Evolutionary conservation across 1,140 invertebrate species (phyloP).

Genomic region (Euura saliciscinereae): DNA sequence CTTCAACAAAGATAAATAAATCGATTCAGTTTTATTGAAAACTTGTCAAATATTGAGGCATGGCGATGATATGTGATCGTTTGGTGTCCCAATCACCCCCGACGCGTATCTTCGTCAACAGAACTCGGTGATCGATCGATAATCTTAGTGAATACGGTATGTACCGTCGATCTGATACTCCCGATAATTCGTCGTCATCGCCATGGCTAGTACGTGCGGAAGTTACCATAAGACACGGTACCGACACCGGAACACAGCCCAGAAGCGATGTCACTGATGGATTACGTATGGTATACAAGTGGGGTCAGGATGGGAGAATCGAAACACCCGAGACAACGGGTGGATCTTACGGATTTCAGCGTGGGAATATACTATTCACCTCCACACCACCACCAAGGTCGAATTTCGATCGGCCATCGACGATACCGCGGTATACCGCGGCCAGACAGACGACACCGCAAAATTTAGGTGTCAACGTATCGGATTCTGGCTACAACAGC

Average conservation of each 20-base stretch:
- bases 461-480: constrained; percentile 31
- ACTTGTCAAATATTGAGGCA: no score
- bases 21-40: no score
- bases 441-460: constrained; percentile 26
- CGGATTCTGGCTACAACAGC: constrained; percentile 61
- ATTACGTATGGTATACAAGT: constrained; percentile 62
- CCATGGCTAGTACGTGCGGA: constrained; percentile 69
- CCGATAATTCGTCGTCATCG: constrained; percentile 43
- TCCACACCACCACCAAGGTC: constrained; percentile 54
- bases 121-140: no score
- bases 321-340: background rate
- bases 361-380: constrained; percentile 63
- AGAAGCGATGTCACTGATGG: constrained; percentile 45
- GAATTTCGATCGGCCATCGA: background rate
- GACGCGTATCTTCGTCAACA: background rate
- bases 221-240: constrained; percentile 60
- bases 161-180: constrained; percentile 32
- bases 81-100: no score
- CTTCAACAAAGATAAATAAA: no score
- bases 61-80: no score
- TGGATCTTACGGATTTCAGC: constrained; percentile 53
- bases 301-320: constrained; percentile 42
- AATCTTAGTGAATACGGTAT: constrained; percentile 16
- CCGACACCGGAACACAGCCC: constrained; percentile 33
- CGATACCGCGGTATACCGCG: constrained; percentile 33